Evolutionary conservation across 35 echinoderm and acorn worm species (phyloP).

Genomic region (Eucidaris tribuloides): DNA sequence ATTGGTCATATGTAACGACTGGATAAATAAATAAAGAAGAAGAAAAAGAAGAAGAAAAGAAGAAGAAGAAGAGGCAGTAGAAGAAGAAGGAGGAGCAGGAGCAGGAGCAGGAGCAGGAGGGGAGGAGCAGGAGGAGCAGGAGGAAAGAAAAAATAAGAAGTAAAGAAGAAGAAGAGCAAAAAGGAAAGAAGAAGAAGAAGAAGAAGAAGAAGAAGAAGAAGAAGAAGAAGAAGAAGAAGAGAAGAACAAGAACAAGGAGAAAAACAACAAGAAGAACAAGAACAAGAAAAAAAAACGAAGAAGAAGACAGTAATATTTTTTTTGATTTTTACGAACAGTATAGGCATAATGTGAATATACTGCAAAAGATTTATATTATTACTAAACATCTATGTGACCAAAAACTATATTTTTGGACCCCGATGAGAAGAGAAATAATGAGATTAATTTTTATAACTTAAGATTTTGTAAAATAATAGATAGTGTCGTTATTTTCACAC

Average conservation of each 20-base stretch:
- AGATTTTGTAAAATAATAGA: too few relatives aligned
- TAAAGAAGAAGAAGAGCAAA: background rate
- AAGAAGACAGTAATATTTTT: too few relatives aligned
- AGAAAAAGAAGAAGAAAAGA: background rate
- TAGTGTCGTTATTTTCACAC: too few relatives aligned
- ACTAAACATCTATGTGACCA: too few relatives aligned
- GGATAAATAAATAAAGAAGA: background rate
- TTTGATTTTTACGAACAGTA: too few relatives aligned
- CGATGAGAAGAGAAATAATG: too few relatives aligned
- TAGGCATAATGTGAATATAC: too few relatives aligned
- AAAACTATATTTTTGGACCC: too few relatives aligned
- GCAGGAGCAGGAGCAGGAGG: background rate
- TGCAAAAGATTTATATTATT: too few relatives aligned
- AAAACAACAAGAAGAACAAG: background rate
- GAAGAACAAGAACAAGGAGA: background rate
- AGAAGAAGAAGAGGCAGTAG: background rate
- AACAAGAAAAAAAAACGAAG: too few relatives aligned
- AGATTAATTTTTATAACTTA: too few relatives aligned
- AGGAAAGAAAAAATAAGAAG: background rate
- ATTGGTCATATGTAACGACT: background rate
- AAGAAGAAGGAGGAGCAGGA: background rate
- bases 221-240: background rate
- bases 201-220: background rate
- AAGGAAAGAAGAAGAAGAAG: background rate
- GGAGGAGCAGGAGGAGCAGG: too few relatives aligned